phyloP scores from a whole-genome alignment of 2,113 vertebrate species.

The Tenebrosternarchus preto region DNA sequence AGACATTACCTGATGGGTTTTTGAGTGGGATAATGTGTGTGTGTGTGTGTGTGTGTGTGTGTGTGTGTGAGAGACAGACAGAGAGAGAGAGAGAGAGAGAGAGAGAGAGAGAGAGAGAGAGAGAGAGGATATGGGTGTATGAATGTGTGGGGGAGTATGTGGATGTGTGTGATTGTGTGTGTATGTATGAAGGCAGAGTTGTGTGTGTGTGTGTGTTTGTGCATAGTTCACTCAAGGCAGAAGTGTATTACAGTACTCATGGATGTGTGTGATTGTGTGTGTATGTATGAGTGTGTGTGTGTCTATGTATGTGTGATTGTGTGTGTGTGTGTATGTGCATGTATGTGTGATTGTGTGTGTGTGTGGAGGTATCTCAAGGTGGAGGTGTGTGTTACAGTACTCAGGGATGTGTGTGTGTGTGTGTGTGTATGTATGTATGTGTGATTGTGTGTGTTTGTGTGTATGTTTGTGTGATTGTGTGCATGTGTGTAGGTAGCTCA shows the following conservation, averaged over 20 bases:
- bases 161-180: too few species aligned
- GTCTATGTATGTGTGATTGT: background rate
- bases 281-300: too few species aligned
- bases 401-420: background rate
- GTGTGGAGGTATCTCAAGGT: background rate
- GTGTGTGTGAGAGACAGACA: background rate
- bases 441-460: conserved; percentile 14
- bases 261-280: too few species aligned
- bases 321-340: background rate
- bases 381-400: background rate
- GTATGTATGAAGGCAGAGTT: background rate
- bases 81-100: too few species aligned
- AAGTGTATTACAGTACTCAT: too few species aligned
- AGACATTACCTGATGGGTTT: conserved; percentile 4
- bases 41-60: background rate
- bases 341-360: too few species aligned
- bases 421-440: background rate
- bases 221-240: too few species aligned
- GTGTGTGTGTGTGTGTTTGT: too few species aligned
- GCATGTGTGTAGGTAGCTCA: background rate
- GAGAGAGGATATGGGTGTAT: too few species aligned
- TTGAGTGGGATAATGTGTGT: background rate
- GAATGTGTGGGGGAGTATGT: too few species aligned
- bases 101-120: too few species aligned
- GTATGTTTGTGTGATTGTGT: background rate